Evolutionary conservation across 30 jellyfish, hydroid and myxozoan genomes (phyloP).

Genomic region (Clytia hemisphaerica): DNA sequence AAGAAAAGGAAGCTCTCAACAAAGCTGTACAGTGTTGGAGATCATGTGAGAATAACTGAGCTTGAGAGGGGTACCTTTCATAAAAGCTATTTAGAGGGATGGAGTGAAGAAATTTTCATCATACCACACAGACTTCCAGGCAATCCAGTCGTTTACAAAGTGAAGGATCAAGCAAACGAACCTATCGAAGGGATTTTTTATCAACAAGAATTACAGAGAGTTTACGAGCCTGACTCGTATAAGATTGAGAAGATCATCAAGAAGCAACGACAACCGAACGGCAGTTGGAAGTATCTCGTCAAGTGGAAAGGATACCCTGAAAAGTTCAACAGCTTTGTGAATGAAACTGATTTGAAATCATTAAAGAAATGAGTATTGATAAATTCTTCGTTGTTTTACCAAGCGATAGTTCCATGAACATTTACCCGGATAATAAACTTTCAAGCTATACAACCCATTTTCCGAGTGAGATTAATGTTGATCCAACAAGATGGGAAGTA

Average conservation of each 20-base stretch:
- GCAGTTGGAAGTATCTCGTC: constrained; percentile 12
- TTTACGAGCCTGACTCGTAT: constrained; percentile 19
- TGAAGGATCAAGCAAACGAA: constrained; percentile 22
- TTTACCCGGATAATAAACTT: too few relatives aligned
- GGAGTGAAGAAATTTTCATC: constrained; percentile 46
- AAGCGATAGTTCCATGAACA: too few relatives aligned
- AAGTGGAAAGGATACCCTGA: constrained; percentile 40
- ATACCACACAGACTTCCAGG: constrained; percentile 12
- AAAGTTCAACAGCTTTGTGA: constrained; percentile 20
- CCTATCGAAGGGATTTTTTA: constrained; percentile 20
- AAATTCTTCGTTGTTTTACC: too few relatives aligned
- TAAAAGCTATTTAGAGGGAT: constrained; percentile 31
- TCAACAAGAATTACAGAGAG: constrained; percentile 39
- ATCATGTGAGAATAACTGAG: constrained; percentile 14
- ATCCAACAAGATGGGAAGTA: too few relatives aligned
- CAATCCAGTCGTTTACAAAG: constrained; percentile 20
- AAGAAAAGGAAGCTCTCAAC: too few relatives aligned
- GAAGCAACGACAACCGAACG: too few relatives aligned
- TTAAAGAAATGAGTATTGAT: too few relatives aligned
- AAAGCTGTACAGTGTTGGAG: constrained; percentile 36
- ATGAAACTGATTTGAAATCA: too few relatives aligned
- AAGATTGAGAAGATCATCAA: constrained; percentile 40
- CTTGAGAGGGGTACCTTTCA: constrained; percentile 7
- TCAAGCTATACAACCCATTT: too few relatives aligned
- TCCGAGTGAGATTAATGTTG: too few relatives aligned